These are phyloP conservation scores for Mylabris phalerata DNA, from an alignment of 1,140 invertebrate genomes.

Conservation along the genomic window DNA sequence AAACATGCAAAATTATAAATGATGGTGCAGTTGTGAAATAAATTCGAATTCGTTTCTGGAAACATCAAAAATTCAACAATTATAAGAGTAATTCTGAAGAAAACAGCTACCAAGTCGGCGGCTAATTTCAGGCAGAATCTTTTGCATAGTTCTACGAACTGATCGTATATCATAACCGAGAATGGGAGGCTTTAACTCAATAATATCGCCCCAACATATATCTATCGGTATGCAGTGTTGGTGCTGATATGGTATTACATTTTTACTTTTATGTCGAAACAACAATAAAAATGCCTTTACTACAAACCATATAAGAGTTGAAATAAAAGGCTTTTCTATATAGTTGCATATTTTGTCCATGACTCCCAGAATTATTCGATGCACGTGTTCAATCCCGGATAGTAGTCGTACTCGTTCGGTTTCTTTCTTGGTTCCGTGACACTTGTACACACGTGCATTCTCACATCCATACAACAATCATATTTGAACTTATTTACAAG, in stretches of 20 bases:
- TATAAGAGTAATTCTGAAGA: background rate
- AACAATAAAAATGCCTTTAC: conserved; percentile 20
- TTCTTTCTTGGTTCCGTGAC: no score
- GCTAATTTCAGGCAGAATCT: conserved; percentile 6
- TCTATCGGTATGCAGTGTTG: conserved; percentile 18
- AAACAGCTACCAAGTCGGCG: conserved; percentile 3
- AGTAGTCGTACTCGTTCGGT: no score
- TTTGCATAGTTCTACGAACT: no score
- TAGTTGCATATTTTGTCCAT: conserved; percentile 19
- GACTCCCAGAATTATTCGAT: conserved; percentile 15
- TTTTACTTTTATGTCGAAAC: conserved; percentile 21
- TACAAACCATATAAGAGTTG: conserved; percentile 14
- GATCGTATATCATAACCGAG: no score
- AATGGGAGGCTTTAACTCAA: no score
- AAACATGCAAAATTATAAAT: no score
- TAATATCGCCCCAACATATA: background rate
- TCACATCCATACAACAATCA: no score
- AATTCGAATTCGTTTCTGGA: no score
- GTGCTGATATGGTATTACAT: conserved; percentile 19
- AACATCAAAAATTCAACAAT: no score
- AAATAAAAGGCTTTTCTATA: conserved; percentile 14
- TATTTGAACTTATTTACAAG: no score
- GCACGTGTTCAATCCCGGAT: conserved; percentile 5
- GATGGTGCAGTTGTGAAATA: no score
- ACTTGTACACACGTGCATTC: no score